Base-by-base conservation (phyloP, 2,797 vertebrate species). In the Phataginus tricuspis region DNA sequence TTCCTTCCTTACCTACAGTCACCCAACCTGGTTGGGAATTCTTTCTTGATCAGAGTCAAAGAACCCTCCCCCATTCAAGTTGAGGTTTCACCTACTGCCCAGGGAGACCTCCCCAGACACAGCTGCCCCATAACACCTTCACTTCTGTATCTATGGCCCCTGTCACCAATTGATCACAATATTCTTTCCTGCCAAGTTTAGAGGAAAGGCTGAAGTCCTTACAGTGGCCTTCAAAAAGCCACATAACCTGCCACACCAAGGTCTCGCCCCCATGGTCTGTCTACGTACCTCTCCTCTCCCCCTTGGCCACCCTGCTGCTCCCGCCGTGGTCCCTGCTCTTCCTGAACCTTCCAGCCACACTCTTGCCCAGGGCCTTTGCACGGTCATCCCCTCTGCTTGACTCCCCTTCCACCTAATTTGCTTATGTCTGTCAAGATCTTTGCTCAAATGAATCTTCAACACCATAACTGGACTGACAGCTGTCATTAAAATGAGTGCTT, bases 241-340 rank as follows among this genome's bases (percentile, higher is more conserved):
- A 5, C 0, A 0, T 0, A 0, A 13, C 9, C 64, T n/a, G 49
- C 66, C 51, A 29, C 29, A 8, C 45, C 0, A 0, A 15, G 9
- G 21, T 1, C 21, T 29, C 29, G 12, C 0, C 0, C 19, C 59
- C 3, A 4, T 4, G 4, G 0, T 3, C 12, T 51, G 7, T 42
- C 18, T 9, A 25, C 4, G 1, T 21, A 14, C 21, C 11, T 21
- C 16, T 7, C 42, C 37, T 5, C 13, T 7, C 39, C 1, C 23
- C 29, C 9, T 10, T 5, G 10, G 34, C 12, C 10, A 5, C n/a
- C 1, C 29, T 13, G 12, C 31, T 49, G 19, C 27, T 49, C 9
- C 63, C 18, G 2, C 34, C 31, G 18, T 49, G 12, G 27, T 5
- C 16, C 18, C 55, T 16, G 37, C 19, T 37, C 19, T 34, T 37